Evolutionary conservation across 2,888 invertebrate species (phyloP).

Genomic region (Tanytarsus gracilentus): DNA sequence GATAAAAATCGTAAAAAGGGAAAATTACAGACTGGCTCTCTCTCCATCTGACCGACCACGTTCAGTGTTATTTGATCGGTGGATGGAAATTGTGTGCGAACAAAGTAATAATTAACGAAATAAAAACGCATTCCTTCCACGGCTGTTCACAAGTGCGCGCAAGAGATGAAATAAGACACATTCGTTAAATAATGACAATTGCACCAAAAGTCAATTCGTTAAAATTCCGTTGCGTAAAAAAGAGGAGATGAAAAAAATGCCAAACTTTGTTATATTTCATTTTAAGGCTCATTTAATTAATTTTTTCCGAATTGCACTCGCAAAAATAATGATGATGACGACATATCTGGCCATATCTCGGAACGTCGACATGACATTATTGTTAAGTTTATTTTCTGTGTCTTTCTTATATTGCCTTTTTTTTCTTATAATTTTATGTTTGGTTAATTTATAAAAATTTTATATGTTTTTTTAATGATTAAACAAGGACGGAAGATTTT

Average conservation of each 20-base stretch:
- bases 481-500: too few species aligned
- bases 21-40: too few species aligned
- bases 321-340: slow-evolving; percentile 9
- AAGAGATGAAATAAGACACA: neutral
- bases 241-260: neutral
- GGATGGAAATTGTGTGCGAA: slow-evolving; percentile 13
- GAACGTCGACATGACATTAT: too few species aligned
- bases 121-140: slow-evolving; percentile 15
- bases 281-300: slow-evolving; percentile 23
- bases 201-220: neutral
- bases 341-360: too few species aligned
- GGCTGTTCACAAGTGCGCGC: neutral
- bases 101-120: slow-evolving; percentile 15
- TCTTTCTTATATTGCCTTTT: neutral
- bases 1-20: too few species aligned
- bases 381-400: neutral
- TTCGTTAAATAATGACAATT: neutral
- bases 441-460: too few species aligned
- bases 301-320: slow-evolving; percentile 13
- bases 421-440: neutral
- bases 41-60: neutral
- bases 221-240: slow-evolving; percentile 20
- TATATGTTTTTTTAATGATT: too few species aligned
- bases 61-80: neutral
- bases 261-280: slow-evolving; percentile 9